Evolutionary conservation across 2,113 vertebrate species (phyloP), one percentile per base, ranked within the genome.

Genomic region (Machaerirhynchus nigripectus): DNA sequence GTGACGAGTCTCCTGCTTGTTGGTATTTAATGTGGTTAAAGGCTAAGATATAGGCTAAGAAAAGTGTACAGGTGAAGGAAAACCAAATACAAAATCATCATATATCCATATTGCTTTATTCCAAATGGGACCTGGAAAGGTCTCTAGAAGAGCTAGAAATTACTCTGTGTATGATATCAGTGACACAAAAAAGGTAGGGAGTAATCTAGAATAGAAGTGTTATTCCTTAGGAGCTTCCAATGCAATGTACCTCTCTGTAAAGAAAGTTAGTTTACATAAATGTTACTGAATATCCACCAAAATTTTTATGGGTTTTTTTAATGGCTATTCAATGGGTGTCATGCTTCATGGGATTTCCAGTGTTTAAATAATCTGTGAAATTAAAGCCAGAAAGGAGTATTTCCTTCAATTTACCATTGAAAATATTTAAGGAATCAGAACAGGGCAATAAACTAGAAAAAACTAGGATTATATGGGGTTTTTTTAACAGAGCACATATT

Each of bases 341-440:
- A 0, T 28, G 15, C 1, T 31, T 79, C 27, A 21, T 18, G 13
- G 27, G 42, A 68, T 31, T 55, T 39, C 3, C 2, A 27, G 2
- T 20, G 65, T 87, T 69, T 65, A 31, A 73, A 35, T 35, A 59
- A 46, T 11, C 12, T 63, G 3, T 47, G 30, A 46, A 75, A 55
- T 31, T 49, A n/a, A 33, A 69, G n/a, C 11, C 18, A 56, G 9
- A 57, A 56, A 67, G 21, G 1, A 50, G 1, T 22, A 20, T 55
- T 65, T 60, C 5, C 3, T 67, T 82, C 26, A 14, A 49, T 61
- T 60, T 84, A 39, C 7, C 1, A 6, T 15, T 55, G 13, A 46
- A 84, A 85, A 14, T 1, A 10, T 42, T 20, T 11, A 69, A 18
- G 12, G 1, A 1, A 39, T 33, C 7, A 28, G 15, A 81, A 71